Percentiles rank a stretch among this genome's conserved stretches.
Evolutionary conservation across 2,888 invertebrate genomes (phyloP).

Genomic region (Drosophila nigricruria): DNA sequence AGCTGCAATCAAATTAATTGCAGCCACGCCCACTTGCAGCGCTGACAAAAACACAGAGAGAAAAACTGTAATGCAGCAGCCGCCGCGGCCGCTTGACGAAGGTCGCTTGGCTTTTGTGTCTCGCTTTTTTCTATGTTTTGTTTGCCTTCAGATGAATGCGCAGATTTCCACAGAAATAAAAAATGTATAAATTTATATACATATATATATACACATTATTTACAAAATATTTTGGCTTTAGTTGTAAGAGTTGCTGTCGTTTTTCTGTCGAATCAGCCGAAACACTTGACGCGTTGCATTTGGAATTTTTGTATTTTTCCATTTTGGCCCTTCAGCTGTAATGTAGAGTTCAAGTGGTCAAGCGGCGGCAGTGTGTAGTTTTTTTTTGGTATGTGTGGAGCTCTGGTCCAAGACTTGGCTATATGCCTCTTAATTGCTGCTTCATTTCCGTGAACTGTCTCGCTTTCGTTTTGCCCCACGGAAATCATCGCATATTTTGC

Average conservation of each 20-base stretch:
- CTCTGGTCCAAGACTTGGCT: conserved; percentile 31
- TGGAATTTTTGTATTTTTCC: conserved; percentile 40
- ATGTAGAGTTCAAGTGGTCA: conserved; percentile 56
- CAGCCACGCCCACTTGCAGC: conserved; percentile 69
- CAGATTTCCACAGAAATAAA: conserved; percentile 73
- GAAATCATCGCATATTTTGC: conserved; percentile 78
- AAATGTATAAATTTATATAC: background rate
- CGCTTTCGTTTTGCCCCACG: conserved; percentile 72
- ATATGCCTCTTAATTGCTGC: conserved; percentile 64
- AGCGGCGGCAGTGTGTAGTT: conserved; percentile 8
- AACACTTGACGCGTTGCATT: conserved; percentile 70
- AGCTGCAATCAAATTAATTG: conserved; percentile 79
- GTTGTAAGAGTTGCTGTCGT: conserved; percentile 41
- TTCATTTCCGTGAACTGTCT: conserved; percentile 71
- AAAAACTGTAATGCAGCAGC: conserved; percentile 58
- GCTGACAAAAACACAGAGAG: conserved; percentile 56
- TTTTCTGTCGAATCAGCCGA: conserved; percentile 70
- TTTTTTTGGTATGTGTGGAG: conserved; percentile 15
- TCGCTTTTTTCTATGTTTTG: conserved; percentile 34
- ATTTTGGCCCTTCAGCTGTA: conserved; percentile 38
- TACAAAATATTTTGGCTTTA: conserved; percentile 51
- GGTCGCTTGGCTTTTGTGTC: conserved; percentile 54
- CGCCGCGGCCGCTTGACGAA: conserved; percentile 63
- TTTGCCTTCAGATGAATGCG: conserved; percentile 72
- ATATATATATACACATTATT: background rate